Evolutionary conservation across 2,888 invertebrate genomes (phyloP).

Genomic region (Cheilosia vulpina): DNA sequence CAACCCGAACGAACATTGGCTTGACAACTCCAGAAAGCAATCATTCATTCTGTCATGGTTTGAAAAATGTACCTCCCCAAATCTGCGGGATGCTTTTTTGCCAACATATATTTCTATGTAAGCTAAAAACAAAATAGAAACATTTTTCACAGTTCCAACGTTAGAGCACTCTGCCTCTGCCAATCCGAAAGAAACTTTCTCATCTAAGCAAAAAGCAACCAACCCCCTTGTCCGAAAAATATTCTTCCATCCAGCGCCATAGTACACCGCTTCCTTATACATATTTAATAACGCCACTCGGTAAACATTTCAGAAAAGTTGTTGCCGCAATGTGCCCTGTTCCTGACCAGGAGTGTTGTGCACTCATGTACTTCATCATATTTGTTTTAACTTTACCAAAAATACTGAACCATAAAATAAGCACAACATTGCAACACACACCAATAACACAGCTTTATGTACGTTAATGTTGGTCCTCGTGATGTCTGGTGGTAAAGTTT

Average conservation of each 20-base stretch:
- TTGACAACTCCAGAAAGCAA: constrained; percentile 21
- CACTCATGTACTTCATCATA: constrained; percentile 35
- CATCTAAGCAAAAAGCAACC: background rate
- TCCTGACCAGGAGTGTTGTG: constrained; percentile 11
- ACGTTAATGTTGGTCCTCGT: background rate
- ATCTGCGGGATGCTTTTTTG: constrained; percentile 1
- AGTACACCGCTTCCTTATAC: constrained; percentile 26
- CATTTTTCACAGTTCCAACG: constrained; percentile 6
- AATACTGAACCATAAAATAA: constrained; percentile 35
- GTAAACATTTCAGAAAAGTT: constrained; percentile 33
- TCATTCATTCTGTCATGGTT: constrained; percentile 36
- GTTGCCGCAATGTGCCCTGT: constrained; percentile 23
- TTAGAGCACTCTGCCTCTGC: background rate
- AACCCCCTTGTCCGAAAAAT: constrained; percentile 23
- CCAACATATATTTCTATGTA: background rate
- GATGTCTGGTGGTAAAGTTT: constrained; percentile 2
- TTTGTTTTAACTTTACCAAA: constrained; percentile 48
- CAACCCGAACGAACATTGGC: background rate
- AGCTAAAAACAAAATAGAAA: background rate
- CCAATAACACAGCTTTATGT: background rate
- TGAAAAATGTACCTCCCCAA: constrained; percentile 21
- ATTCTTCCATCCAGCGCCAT: background rate
- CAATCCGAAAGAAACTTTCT: constrained; percentile 3
- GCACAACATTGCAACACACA: constrained; percentile 7
- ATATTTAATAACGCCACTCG: constrained; percentile 45